A percentile compares a stretch with the other conserved stretches of the same genome.
phyloP scores from a whole-genome alignment of 2,797 vertebrate species.

The Sparidentex hasta region DNA sequence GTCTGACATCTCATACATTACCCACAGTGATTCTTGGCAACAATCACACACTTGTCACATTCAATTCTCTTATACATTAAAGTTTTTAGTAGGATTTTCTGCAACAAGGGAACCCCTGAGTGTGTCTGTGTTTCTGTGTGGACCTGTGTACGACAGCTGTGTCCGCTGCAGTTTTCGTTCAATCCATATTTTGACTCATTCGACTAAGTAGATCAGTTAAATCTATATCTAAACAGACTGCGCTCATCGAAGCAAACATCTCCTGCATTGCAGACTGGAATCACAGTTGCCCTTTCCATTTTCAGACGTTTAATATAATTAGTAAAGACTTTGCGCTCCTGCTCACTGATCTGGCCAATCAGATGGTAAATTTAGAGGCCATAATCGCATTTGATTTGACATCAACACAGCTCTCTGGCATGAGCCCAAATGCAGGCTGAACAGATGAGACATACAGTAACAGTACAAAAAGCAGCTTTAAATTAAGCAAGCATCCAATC shows the following conservation, averaged over 20 bases:
- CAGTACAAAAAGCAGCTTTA: constrained; percentile 26
- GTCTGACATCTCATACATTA: constrained; percentile 6
- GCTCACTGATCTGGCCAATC: constrained; percentile 69
- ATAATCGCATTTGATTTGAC: constrained; percentile 76
- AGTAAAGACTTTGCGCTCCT: constrained; percentile 59
- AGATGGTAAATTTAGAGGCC: constrained; percentile 64
- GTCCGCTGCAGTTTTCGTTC: background rate
- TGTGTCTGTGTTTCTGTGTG: background rate
- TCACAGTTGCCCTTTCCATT: constrained; percentile 65
- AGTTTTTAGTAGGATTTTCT: background rate
- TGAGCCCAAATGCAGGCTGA: constrained; percentile 19
- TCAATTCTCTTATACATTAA: background rate
- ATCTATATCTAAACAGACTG: constrained; percentile 23
- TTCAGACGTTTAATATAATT: constrained; percentile 64
- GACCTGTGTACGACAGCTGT: background rate
- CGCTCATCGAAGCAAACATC: constrained; percentile 20
- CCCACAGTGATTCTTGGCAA: constrained; percentile 1
- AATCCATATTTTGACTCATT: constrained; percentile 22
- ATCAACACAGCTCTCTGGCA: constrained; percentile 63
- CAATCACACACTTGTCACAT: background rate
- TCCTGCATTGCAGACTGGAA: constrained; percentile 34
- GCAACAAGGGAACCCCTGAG: background rate
- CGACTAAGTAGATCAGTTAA: constrained; percentile 34
- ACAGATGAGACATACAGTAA: constrained; percentile 38
- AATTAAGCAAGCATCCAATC: constrained; percentile 35